Evolutionary conservation across 2,113 vertebrate genomes (phyloP).

Genomic region (Eleginops maclovinus): DNA sequence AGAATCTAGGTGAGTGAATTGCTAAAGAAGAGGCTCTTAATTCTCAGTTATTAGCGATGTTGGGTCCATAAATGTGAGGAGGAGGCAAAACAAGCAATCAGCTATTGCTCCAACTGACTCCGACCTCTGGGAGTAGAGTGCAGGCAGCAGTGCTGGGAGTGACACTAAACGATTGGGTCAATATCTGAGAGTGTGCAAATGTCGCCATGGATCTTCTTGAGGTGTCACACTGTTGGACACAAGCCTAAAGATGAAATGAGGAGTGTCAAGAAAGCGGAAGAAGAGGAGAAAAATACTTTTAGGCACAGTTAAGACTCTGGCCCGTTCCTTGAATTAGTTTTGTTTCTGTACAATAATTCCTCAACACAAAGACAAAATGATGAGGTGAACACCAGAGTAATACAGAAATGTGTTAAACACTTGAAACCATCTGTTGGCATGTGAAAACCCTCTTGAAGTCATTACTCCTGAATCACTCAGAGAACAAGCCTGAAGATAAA

Average conservation of each 20-base stretch:
- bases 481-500: constrained; percentile 57
- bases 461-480: constrained; percentile 66
- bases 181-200: constrained; percentile 45
- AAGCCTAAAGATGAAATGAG: constrained; percentile 28
- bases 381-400: background rate
- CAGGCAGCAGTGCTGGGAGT: constrained; percentile 39
- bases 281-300: background rate
- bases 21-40: constrained; percentile 20
- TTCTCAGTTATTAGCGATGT: constrained; percentile 14
- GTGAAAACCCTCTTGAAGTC: constrained; percentile 33
- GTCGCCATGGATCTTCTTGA: constrained; percentile 72
- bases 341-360: background rate
- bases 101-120: constrained; percentile 33
- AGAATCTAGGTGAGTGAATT: background rate
- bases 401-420: too few relatives aligned
- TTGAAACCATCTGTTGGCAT: background rate
- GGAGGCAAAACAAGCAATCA: constrained; percentile 36
- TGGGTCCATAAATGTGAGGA: constrained; percentile 21
- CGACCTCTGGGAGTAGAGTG: constrained; percentile 62
- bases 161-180: constrained; percentile 60
- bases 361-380: background rate
- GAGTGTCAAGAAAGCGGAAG: constrained; percentile 10
- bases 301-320: constrained; percentile 8
- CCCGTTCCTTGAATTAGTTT: background rate
- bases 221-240: constrained; percentile 60